Percentiles rank a stretch among this genome's conserved stretches.
phyloP scores from a whole-genome alignment of 2,113 vertebrate genomes.

The Rhea pennata region DNA sequence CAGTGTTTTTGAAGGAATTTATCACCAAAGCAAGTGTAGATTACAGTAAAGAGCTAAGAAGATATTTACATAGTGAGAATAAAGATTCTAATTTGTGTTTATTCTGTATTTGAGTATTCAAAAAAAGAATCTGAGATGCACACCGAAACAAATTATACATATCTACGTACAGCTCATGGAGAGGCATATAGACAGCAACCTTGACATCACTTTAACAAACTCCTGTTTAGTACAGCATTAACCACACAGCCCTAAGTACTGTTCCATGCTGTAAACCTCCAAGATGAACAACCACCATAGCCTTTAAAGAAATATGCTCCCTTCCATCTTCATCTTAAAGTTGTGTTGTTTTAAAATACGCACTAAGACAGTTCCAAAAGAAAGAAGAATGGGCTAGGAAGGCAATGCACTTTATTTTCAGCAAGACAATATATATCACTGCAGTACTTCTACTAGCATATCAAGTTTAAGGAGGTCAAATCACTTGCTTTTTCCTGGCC shows the following conservation, averaged over 20 bases:
- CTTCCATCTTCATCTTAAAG: background rate
- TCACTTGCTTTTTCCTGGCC: background rate
- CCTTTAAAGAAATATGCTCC: background rate
- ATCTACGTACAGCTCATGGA: background rate
- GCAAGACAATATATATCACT: background rate
- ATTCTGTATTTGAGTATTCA: background rate
- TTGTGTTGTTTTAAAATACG: rapidly evolving
- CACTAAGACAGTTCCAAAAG: background rate
- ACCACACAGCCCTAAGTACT: background rate
- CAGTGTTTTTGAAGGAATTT: background rate
- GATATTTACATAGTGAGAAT: background rate
- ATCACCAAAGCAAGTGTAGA: background rate
- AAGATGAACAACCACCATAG: background rate
- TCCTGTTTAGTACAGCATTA: background rate
- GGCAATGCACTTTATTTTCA: background rate
- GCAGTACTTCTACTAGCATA: background rate
- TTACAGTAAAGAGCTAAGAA: background rate
- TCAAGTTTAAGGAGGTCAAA: background rate
- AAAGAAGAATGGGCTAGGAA: background rate
- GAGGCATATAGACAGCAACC: background rate
- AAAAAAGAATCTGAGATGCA: background rate
- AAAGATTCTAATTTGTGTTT: background rate
- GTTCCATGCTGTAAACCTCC: background rate
- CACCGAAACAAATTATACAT: background rate
- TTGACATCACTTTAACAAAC: background rate